Conservation (phyloP, 2,113 vertebrate species). For the Prolemur simus region DNA sequence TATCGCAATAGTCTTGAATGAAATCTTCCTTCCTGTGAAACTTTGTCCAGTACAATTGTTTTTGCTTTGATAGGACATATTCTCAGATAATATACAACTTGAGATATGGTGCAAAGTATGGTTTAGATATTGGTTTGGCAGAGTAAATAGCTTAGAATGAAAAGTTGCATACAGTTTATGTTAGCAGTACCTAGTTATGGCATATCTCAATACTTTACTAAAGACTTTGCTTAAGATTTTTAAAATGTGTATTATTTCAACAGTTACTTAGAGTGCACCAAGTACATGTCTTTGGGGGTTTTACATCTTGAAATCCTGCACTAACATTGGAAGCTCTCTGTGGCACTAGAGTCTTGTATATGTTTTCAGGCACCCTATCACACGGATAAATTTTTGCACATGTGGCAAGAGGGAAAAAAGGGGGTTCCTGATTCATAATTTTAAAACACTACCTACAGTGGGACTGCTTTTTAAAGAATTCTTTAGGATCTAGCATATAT, state of each 20-base stretch:
- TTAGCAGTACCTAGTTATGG: not conserved
- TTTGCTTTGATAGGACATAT: slow-evolving; percentile 13
- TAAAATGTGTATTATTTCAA: not conserved
- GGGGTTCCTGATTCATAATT: not conserved
- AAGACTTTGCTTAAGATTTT: not conserved
- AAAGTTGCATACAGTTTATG: not conserved
- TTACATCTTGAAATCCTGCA: not conserved
- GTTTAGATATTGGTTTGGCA: not conserved
- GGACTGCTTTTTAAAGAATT: not conserved
- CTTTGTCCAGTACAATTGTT: not conserved
- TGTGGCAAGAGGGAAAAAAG: no score
- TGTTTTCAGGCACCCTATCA: not conserved
- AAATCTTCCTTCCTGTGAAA: not conserved
- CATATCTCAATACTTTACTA: not conserved
- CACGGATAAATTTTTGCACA: not conserved
- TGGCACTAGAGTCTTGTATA: not conserved
- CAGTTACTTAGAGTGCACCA: not conserved
- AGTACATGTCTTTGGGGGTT: not conserved
- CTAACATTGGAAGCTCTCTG: not conserved
- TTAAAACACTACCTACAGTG: not conserved
- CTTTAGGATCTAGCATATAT: not conserved
- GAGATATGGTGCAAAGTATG: not conserved
- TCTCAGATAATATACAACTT: not conserved
- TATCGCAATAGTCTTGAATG: not conserved
- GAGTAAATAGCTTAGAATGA: not conserved